Evolutionary conservation across 2,113 vertebrate genomes (phyloP), one percentile per base, ranked within the genome.

Genomic region (Albula goreensis): DNA sequence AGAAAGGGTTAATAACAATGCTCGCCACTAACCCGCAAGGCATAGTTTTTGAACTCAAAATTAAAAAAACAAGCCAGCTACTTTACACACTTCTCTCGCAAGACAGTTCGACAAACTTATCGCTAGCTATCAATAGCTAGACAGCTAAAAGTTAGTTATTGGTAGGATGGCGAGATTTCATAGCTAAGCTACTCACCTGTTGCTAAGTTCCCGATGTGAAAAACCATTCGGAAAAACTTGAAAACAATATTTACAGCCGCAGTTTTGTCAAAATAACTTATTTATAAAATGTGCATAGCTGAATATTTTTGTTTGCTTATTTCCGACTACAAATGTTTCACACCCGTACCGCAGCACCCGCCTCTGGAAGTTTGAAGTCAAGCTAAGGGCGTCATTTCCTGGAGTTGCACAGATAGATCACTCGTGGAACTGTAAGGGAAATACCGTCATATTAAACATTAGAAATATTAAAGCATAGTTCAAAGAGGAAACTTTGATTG

Each of bases 281-380:
- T 31, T 25, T 31, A 51, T 3, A 22, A 22, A 51, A 17, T 1
- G 6, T 11, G 9, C 4, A 49, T 49, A 80, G 10, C 12, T 4
- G 4, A 12, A 50, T 1, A 6, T 63, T 11, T 81, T 25, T 66
- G 41, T 48, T 56, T 25, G 15, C 63, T 52, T 57, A 8, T 66
- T 82, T 86, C 12, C 80, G 80, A 74, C 25, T 31, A 15, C 6
- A 74, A 25, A 5, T 49, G 49, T 5, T 31, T 17, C 48, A 41
- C 78, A 49, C 41, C 19, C 78, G 48, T 80, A 4, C 49, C 50
- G 50, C 80, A 41, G 80, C 80, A 70, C 80, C 85, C 80, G 80
- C 85, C 80, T 82, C 41, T 81, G 85, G 80, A 81, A 78, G 85
- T 86, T 86, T 86, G 85, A 86, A 86, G 85, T 53, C 49, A 82